Conservation (phyloP, 2,113 vertebrate species). For the Paraplagusia blochii region DNA sequence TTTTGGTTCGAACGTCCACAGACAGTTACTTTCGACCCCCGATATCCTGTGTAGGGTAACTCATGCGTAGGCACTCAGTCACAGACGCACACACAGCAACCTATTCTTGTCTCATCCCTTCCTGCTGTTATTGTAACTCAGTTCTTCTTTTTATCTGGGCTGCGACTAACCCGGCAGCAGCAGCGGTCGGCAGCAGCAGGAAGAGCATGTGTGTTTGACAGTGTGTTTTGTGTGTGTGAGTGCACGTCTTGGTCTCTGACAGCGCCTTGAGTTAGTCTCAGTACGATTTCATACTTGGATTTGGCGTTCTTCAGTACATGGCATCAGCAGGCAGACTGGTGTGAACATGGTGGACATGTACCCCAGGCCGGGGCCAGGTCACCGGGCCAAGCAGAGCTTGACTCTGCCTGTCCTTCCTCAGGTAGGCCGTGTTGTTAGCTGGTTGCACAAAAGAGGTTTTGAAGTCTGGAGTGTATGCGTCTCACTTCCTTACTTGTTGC, state of each 20-base stretch:
- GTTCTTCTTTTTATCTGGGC: slow-evolving; percentile 70
- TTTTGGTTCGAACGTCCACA: slow-evolving; percentile 16
- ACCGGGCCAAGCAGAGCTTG: slow-evolving; percentile 35
- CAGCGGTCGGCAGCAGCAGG: not conserved
- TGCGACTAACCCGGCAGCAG: slow-evolving; percentile 55
- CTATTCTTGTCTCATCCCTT: slow-evolving; percentile 41
- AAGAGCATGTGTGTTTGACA: slow-evolving; percentile 35
- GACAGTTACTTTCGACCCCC: slow-evolving; percentile 52
- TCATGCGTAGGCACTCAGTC: slow-evolving; percentile 26
- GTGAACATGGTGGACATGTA: slow-evolving; percentile 67
- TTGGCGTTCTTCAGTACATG: not conserved
- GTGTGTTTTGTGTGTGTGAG: not conserved
- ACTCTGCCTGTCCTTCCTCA: slow-evolving; percentile 44
- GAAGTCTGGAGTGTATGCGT: not conserved
- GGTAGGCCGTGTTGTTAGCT: slow-evolving; percentile 36
- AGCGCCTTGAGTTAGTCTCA: slow-evolving; percentile 2
- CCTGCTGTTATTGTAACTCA: slow-evolving; percentile 64
- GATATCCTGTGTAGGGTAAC: slow-evolving; percentile 29
- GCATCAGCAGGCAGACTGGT: slow-evolving; percentile 2
- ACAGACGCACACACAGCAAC: slow-evolving; percentile 7
- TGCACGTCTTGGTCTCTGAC: not conserved
- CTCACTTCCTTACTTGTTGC: slow-evolving; percentile 53
- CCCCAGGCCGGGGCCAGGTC: slow-evolving; percentile 39
- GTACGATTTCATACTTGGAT: not conserved
- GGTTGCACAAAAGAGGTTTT: not conserved